Evolutionary conservation across 2,888 invertebrate genomes (phyloP), one percentile per base, ranked within the genome.

Genomic region (Eulithis testata): DNA sequence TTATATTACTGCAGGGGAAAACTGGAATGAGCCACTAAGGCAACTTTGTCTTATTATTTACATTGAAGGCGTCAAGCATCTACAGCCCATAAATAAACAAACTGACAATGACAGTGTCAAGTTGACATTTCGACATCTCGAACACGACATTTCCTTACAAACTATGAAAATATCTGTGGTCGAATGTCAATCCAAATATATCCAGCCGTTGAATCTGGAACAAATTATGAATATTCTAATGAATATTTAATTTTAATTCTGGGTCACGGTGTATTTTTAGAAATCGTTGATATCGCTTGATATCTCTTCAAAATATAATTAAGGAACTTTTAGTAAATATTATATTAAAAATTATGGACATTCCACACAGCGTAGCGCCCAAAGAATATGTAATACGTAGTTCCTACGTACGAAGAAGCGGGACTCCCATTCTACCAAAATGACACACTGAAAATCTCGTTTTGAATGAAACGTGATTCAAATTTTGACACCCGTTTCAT

Each of bases 191-290:
- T 56, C 49, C 9, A 36, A 56, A 60, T 65, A 56, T 52, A 40
- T 52, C 56, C 45, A 53, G 3, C 49, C 56, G 14, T 43, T 14
- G 55, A 3, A 40, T 54, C 54, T 51, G 53, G 60, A 57, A 47
- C 52, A 8, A 43, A 53, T 60, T 52, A 65, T 61, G 57, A 65
- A 61, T 65, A 65, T 65, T 60, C 56, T 51, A 37, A 52, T 49
- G 59, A 40, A 63, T 62, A 62, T 50, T 27, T 62, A 45, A 60
- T 60, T 61, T 40, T 37, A 47, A n/a, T 59, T 59, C 9, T 40
- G 40, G 60, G 54, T 54, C 44, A 55, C 37, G 9, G 27, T 44
- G 3, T 51, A 59, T 59, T 12, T 51, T 12, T 43, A 51, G 59
- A 44, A 55, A 53, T 7, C 1, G 12, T 37, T 49, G 49, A 7